phyloP scores from a whole-genome alignment of 1,140 invertebrate species.

The Drosophila nigromelanica region DNA sequence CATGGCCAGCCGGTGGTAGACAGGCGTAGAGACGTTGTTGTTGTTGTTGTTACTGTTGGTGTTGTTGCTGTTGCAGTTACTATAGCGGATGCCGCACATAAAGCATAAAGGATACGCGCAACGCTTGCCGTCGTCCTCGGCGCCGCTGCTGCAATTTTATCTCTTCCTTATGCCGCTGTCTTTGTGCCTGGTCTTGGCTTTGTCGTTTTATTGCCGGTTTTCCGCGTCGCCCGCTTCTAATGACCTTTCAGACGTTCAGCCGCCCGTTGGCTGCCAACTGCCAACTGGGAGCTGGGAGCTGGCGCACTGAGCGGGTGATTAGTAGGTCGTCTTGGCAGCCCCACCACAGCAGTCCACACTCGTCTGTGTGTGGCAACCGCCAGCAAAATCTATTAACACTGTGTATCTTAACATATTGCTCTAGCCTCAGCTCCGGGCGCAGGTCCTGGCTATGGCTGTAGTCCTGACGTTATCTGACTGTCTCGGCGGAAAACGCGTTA shows the following conservation, averaged over 20 bases:
- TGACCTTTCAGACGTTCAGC: slow-evolving; percentile 56
- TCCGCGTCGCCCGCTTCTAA: slow-evolving; percentile 69
- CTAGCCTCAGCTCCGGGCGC: slow-evolving; percentile 20
- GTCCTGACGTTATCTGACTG: slow-evolving; percentile 18
- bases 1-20: background rate
- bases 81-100: slow-evolving; percentile 71
- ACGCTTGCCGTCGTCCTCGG: slow-evolving; percentile 17
- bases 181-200: slow-evolving; percentile 67
- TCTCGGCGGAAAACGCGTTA: slow-evolving; percentile 64
- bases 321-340: slow-evolving; percentile 40
- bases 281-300: slow-evolving; percentile 7
- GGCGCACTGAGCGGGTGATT: slow-evolving; percentile 67
- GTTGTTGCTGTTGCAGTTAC: slow-evolving; percentile 19
- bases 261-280: slow-evolving; percentile 16
- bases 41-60: background rate
- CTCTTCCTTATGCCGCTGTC: slow-evolving; percentile 70
- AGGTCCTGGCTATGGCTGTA: background rate
- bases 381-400: slow-evolving; percentile 69
- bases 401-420: slow-evolving; percentile 58
- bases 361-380: slow-evolving; percentile 27
- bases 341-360: background rate
- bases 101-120: slow-evolving; percentile 71
- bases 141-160: slow-evolving; percentile 64
- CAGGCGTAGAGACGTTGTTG: background rate
- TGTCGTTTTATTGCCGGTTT: slow-evolving; percentile 79